Base-by-base conservation (phyloP, 2,113 vertebrate species). In the Silurus meridionalis region DNA sequence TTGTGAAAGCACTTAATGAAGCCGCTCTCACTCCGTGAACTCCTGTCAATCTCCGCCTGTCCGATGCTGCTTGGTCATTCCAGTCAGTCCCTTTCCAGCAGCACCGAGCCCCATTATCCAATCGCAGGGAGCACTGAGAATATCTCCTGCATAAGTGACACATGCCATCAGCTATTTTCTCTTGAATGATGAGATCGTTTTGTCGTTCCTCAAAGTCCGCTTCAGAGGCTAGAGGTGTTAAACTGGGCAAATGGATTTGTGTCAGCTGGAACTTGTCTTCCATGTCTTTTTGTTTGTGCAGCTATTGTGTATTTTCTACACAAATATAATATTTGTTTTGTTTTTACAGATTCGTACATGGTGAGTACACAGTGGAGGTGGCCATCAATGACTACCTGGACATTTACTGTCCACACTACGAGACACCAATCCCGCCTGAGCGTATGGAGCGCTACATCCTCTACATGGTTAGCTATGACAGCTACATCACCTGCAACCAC, bases 351-450 rank as follows among this genome's bases (percentile, higher is more conserved):
- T 99, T 99, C 87, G 94, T 95, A 9, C 91, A 93, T 0, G 96
- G 97, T 0, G 97, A 97, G 87, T 98, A 98, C 93, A 97, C 96
- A 0, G 96, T 98, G 92, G 97, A 97, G 90, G 98, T 99, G 89
- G 95, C 96, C 90, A 99, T 99, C 94, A 99, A 99, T 10, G 98
- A 99, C 94, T 98, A 99, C 93, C 95, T 99, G 94, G 97, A 98
- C 92, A 97, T 99, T 93, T 99, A 98, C 94, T 99, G 97, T 93
- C 97, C 98, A 0, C 97, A 98, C 94, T 99, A 99, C 11, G 96
- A 96, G 91, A 93, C 91, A 28, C 93, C 94, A 0, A 94, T 96
- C 91, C 91, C 96, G 0, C 84, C 90, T 0, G 95, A 96, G 88
- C 95, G 87, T 15, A 96, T 97, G 96, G 98, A 99, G 93, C 93